Evolutionary conservation across 2,113 vertebrate genomes (phyloP), one percentile per base, ranked within the genome.

Genomic region (Heloderma charlesbogerti): DNA sequence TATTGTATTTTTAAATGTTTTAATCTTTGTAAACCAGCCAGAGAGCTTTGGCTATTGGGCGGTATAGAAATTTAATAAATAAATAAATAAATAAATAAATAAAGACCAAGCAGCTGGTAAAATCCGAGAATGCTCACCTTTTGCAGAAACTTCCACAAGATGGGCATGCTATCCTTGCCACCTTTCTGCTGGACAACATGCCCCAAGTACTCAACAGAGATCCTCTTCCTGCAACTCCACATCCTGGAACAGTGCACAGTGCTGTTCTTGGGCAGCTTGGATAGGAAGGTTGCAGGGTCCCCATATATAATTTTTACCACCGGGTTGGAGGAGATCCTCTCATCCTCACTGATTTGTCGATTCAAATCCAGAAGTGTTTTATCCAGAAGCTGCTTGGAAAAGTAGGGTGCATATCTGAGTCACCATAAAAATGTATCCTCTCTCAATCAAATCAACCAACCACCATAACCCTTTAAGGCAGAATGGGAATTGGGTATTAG

Each of bases 121-220:
- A 48, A 79, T 43, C 81, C 25, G 4, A 40, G 43, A 74, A 31
- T 43, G 63, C 94, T 6, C 94, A 99, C 99, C 97, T 95, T 98
- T 71, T 99, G 98, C 89, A 99, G 97, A 94, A 99, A 99, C 80
- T 96, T 98, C 98, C 98, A 99, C 57, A 99, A 97, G 3, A 99
- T 90, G 2, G 99, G 98, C 43, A 99, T 92, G 0, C 57, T 40
- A 51, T 99, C 98, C 88, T 95, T 97, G 89, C 97, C 98, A 1
- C 97, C 97, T 87, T 98, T 98, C 78, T 98, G 98, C 96, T 98
- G 98, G 66, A 99, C 96, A 0, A 99, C 89, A 15, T 98, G 98
- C 8, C 96, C 94, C 88, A 99, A 96, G 94, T 98, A 97, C 91
- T 98, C 95, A 37, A 98, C 93, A 0, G 98, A 99, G 43, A 98